These are phyloP conservation scores for Lasiurus cinereus DNA, from an alignment of 2,113 vertebrate species.

Conservation along the genomic window DNA sequence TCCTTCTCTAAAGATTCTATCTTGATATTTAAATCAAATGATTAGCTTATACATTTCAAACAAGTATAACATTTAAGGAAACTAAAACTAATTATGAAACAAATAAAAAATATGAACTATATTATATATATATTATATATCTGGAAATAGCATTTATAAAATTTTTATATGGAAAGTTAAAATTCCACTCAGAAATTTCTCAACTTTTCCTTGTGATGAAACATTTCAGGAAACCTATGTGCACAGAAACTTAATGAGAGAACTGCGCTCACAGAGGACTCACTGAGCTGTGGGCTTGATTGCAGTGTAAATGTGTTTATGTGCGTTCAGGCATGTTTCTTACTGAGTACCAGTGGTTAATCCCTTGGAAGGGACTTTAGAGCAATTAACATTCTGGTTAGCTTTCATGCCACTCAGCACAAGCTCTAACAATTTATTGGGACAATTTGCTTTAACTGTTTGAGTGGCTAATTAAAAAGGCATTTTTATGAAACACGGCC, in stretches of 20 bases:
- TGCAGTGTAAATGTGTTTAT: fast-evolving
- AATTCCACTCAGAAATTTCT: not conserved
- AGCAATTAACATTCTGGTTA: conserved; percentile 64
- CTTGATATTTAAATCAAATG: conserved; percentile 70
- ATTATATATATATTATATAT: not conserved
- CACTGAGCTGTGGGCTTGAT: not conserved
- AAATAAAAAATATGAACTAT: conserved; percentile 53
- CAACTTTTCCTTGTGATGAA: not conserved
- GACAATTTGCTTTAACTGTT: not conserved
- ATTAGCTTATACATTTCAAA: conserved; percentile 62
- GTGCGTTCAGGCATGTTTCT: not conserved
- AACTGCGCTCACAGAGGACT: not conserved
- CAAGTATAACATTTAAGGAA: conserved; percentile 48
- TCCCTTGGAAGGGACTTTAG: not conserved
- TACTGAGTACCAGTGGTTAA: conserved; percentile 52
- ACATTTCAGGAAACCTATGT: not conserved
- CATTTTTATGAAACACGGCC: conserved; percentile 40
- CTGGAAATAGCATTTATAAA: conserved; percentile 54
- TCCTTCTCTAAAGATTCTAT: not conserved
- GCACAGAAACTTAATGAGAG: not conserved
- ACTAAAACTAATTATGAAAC: conserved; percentile 39
- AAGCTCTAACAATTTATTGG: not conserved
- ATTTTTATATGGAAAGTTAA: conserved; percentile 29
- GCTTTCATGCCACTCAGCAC: conserved; percentile 12
- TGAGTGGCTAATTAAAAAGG: conserved; percentile 48